Conservation (phyloP, 1,140 invertebrate genomes). For the Temnothorax curvispinosus region DNA sequence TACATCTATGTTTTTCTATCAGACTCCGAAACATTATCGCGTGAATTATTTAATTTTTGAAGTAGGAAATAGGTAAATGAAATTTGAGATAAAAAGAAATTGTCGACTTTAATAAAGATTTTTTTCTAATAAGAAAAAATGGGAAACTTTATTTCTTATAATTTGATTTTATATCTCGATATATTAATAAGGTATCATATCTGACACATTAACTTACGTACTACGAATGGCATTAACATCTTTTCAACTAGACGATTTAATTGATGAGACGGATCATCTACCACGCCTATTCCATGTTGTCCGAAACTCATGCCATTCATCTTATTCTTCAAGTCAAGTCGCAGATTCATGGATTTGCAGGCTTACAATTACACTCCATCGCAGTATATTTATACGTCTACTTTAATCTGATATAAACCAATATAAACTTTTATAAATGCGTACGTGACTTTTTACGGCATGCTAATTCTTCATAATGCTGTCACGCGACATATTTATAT, state of each 20-base stretch:
- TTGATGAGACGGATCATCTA: not conserved
- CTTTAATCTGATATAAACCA: not conserved
- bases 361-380: no score
- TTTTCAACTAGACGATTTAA: not conserved
- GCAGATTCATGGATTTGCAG: not conserved
- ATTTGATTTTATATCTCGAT: not conserved
- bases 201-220: slow-evolving; percentile 7
- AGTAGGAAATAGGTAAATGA: not conserved
- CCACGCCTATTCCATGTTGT: slow-evolving; percentile 41
- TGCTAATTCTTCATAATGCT: not conserved
- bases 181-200: not conserved
- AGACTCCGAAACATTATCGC: not conserved
- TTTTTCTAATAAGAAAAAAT: not conserved
- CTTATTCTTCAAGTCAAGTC: not conserved
- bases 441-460: not conserved
- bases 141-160: no score
- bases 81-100: not conserved
- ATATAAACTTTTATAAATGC: not conserved
- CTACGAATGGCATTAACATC: not conserved
- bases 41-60: not conserved
- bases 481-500: not conserved
- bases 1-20: not conserved
- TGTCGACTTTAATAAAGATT: not conserved
- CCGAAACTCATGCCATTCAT: not conserved
- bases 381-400: slow-evolving; percentile 4